A percentile compares a stretch with the other conserved stretches of the same genome.
Conservation (phyloP, 2,888 invertebrate genomes). For the Drosophila yooni region DNA sequence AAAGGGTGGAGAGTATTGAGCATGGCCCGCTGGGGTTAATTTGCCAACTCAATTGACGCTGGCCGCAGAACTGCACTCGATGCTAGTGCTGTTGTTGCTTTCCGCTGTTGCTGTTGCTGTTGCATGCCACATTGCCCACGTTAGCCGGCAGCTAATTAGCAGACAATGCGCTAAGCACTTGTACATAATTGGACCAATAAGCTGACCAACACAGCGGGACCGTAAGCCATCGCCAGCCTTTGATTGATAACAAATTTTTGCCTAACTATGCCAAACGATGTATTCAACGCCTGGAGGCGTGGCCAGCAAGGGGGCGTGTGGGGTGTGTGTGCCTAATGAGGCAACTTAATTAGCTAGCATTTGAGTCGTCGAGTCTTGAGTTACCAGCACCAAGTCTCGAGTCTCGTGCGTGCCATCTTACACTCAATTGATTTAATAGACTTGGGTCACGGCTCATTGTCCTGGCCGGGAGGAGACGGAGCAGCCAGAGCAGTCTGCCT, state of each 20-base stretch:
- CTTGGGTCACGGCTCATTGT: conserved; percentile 62
- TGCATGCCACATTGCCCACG: conserved; percentile 45
- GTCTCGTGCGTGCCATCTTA: conserved; percentile 71
- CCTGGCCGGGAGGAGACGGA: conserved; percentile 2
- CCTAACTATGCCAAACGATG: conserved; percentile 26
- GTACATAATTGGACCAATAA: conserved; percentile 74
- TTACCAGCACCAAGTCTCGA: conserved; percentile 8
- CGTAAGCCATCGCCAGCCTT: conserved; percentile 15
- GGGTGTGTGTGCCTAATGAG: conserved; percentile 64
- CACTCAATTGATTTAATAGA: conserved; percentile 80
- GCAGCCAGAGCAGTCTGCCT: background rate
- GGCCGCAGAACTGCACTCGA: conserved; percentile 60
- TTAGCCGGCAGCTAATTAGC: conserved; percentile 67
- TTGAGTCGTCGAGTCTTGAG: conserved; percentile 31
- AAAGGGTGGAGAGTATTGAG: conserved; percentile 2
- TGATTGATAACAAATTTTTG: conserved; percentile 68
- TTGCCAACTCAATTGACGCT: conserved; percentile 65
- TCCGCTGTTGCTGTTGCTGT: conserved; percentile 30
- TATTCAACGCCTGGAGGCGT: conserved; percentile 17
- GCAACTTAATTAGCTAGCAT: conserved; percentile 73
- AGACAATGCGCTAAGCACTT: conserved; percentile 75
- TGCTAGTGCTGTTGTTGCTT: conserved; percentile 36
- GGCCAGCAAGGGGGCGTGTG: background rate
- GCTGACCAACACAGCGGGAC: conserved; percentile 34
- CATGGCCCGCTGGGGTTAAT: conserved; percentile 58